These are phyloP conservation scores for Drosophila mimetica DNA, from an alignment of 2,888 invertebrate species.

Conservation along the genomic window DNA sequence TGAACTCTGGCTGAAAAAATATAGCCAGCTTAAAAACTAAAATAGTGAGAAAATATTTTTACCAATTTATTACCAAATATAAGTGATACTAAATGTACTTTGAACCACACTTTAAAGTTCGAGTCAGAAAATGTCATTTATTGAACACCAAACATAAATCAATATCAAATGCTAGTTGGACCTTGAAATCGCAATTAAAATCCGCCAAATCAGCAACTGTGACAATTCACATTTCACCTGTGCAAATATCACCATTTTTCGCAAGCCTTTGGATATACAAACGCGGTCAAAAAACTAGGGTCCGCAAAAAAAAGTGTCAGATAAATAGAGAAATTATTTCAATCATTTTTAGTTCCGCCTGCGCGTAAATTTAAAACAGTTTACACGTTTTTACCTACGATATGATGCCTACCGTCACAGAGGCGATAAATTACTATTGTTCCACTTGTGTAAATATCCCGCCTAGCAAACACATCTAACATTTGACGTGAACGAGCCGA, in stretches of 20 bases:
- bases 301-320: background rate
- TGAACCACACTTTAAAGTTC: background rate
- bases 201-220: background rate
- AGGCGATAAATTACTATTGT: background rate
- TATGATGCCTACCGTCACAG: background rate
- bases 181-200: slow-evolving; percentile 4
- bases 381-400: background rate
- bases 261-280: background rate
- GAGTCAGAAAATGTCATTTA: background rate
- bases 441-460: slow-evolving; percentile 16
- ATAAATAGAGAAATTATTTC: background rate
- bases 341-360: slow-evolving; percentile 1
- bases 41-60: no score
- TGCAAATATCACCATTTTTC: slow-evolving; percentile 4
- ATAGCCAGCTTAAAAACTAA: no score
- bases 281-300: background rate
- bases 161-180: background rate
- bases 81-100: no score
- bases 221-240: background rate
- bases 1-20: no score
- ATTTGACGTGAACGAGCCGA: background rate
- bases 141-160: background rate
- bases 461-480: background rate
- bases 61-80: no score
- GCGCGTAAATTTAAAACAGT: background rate